phyloP scores from a whole-genome alignment of 2,888 invertebrate genomes.

The Ochlodes sylvanus region DNA sequence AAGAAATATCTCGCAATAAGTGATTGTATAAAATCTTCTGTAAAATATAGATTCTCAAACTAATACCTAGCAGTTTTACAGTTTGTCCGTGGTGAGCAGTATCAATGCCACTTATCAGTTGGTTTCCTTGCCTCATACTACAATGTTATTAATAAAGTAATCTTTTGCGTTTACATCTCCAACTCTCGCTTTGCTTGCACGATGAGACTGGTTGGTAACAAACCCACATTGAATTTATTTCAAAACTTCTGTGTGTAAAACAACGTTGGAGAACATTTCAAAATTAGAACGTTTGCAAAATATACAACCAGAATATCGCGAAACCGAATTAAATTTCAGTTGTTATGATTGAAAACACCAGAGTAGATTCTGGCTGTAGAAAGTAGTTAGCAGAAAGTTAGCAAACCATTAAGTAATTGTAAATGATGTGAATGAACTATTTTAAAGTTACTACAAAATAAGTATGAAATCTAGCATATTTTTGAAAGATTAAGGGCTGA shows the following conservation, averaged over 20 bases:
- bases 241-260: conserved; percentile 30
- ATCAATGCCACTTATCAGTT: no score
- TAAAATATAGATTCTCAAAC: no score
- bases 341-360: conserved; percentile 15
- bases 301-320: conserved; percentile 10
- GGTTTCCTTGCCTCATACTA: no score
- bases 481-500: no score
- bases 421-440: background rate
- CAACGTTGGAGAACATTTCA: conserved; percentile 30
- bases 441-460: no score
- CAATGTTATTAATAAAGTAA: background rate
- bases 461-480: no score
- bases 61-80: no score
- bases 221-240: conserved; percentile 39
- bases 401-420: background rate
- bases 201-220: conserved; percentile 8
- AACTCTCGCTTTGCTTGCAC: background rate
- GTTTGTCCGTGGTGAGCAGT: no score
- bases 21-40: no score
- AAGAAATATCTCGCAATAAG: no score
- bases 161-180: background rate
- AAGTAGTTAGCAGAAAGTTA: background rate
- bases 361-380: background rate
- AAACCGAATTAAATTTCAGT: conserved; percentile 10
- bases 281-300: conserved; percentile 28